A percentile compares a stretch with the other conserved stretches of the same genome.
Evolutionary conservation across 2,113 vertebrate genomes (phyloP).

Genomic region (Alosa alosa): DNA sequence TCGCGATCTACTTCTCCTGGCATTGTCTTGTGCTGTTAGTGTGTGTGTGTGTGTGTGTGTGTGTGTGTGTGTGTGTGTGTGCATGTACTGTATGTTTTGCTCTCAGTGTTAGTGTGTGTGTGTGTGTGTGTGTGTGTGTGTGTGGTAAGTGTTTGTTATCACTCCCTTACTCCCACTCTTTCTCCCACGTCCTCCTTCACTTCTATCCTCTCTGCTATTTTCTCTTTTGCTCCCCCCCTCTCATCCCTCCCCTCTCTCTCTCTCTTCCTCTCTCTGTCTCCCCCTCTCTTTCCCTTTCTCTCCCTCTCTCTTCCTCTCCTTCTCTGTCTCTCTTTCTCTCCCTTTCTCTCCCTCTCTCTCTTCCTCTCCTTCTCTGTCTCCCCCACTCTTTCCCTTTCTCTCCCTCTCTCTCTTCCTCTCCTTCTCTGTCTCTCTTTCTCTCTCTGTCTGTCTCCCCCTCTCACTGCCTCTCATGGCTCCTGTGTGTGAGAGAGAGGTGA

Average conservation of each 20-base stretch:
- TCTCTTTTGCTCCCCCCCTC: background rate
- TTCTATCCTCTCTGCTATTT: background rate
- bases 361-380: background rate
- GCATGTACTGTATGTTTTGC: background rate
- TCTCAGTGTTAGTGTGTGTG: background rate
- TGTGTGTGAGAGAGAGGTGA: slow-evolving; percentile 17
- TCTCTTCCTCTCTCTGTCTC: no score
- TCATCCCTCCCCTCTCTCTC: background rate
- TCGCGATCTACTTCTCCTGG: slow-evolving; percentile 23
- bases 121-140: background rate
- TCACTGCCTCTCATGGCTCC: background rate
- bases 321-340: background rate
- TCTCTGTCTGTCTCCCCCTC: no score
- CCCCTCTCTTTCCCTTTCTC: background rate
- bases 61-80: background rate
- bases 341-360: background rate
- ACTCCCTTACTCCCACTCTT: background rate
- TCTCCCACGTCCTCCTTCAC: background rate
- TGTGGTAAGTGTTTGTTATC: background rate
- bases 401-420: background rate
- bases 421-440: background rate
- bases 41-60: background rate
- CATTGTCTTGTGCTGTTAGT: slow-evolving; percentile 19
- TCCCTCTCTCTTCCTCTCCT: no score
- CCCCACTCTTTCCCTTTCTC: background rate